These are phyloP conservation scores for Nansenia antarctica DNA, from an alignment of 2,113 vertebrate genomes.

Conservation along the genomic window DNA sequence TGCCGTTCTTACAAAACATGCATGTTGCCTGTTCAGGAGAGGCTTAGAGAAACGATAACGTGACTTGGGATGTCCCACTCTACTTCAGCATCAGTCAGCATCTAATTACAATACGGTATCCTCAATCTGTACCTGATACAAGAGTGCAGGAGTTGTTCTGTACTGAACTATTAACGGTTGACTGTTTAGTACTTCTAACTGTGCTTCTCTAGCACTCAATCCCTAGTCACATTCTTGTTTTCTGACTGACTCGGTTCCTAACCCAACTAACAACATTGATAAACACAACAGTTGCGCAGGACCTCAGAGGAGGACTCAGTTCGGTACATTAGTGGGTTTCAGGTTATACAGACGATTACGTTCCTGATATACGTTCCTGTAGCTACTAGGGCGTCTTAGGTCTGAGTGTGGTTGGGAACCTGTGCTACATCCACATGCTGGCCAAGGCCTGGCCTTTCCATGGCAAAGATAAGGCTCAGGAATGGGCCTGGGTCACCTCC, in stretches of 20 bases:
- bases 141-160: neutral
- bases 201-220: conserved; percentile 6
- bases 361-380: too few relatives aligned
- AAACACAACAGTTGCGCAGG: neutral
- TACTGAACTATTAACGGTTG: too few relatives aligned
- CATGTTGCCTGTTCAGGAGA: conserved; percentile 69
- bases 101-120: too few relatives aligned
- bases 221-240: conserved; percentile 67
- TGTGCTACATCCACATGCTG: too few relatives aligned
- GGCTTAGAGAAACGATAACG: conserved; percentile 52
- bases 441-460: too few relatives aligned
- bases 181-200: too few relatives aligned
- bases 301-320: neutral
- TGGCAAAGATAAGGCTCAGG: too few relatives aligned
- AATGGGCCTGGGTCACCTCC: too few relatives aligned
- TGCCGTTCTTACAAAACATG: conserved; percentile 54
- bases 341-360: neutral
- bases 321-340: neutral
- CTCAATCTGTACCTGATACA: neutral
- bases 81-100: too few relatives aligned
- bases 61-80: conserved; percentile 57
- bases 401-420: too few relatives aligned
- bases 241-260: conserved; percentile 34
- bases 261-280: conserved; percentile 62
- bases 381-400: neutral